Conservation (phyloP, 2,888 invertebrate species). For the Drosophila melanosoma region DNA sequence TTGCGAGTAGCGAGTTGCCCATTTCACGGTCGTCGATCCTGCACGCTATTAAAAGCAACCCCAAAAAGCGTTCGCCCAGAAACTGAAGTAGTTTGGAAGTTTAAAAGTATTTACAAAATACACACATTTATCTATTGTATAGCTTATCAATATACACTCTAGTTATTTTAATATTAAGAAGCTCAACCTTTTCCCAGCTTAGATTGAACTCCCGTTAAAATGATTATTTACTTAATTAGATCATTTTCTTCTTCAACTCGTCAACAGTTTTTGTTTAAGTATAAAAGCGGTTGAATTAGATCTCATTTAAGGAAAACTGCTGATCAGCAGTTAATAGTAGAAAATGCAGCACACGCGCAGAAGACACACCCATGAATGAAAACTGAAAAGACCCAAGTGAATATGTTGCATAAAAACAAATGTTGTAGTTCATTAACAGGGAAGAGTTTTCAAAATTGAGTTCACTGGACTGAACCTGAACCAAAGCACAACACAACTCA, state of each 20-base stretch:
- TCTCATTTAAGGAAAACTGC: background rate
- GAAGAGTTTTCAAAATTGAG: constrained; percentile 52
- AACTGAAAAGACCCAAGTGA: constrained; percentile 20
- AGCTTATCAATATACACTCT: background rate
- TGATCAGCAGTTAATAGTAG: constrained; percentile 5
- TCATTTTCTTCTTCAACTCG: background rate
- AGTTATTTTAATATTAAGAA: background rate
- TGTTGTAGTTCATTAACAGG: constrained; percentile 48
- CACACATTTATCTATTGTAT: background rate
- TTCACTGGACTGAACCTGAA: constrained; percentile 66
- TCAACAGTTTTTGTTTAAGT: background rate
- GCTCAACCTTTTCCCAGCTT: background rate
- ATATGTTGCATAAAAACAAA: background rate
- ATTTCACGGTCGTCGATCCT: constrained; percentile 82
- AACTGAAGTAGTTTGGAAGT: constrained; percentile 35
- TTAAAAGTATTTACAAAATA: background rate
- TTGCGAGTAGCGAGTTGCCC: constrained; percentile 44
- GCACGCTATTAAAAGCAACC: constrained; percentile 59
- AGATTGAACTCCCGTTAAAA: background rate
- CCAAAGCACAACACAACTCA: constrained; percentile 30
- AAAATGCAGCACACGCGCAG: background rate
- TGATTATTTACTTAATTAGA: background rate
- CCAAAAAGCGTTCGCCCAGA: constrained; percentile 57
- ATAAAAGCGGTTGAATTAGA: background rate
- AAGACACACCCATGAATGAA: constrained; percentile 2